A percentile compares a stretch with the other conserved stretches of the same genome.
Evolutionary conservation across 2,113 vertebrate species (phyloP).

Genomic region (Cololabis saira): DNA sequence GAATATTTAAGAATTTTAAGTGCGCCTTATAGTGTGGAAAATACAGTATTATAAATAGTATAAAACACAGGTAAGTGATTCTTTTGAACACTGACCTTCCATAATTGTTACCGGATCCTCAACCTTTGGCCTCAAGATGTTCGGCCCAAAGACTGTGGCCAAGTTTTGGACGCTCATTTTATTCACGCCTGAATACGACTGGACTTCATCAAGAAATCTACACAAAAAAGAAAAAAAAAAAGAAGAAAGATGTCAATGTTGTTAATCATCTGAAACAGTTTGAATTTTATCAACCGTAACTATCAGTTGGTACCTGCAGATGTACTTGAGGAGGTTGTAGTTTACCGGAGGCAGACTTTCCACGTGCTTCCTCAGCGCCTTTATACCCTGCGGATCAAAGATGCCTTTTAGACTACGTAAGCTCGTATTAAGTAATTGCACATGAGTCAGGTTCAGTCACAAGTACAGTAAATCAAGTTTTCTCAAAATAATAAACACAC

Average conservation of each 20-base stretch:
- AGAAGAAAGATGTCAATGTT: too few species aligned
- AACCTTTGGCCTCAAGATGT: conserved; percentile 93
- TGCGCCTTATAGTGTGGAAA: too few species aligned
- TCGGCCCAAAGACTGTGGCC: conserved; percentile 96
- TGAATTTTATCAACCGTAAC: neutral
- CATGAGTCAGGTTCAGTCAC: too few species aligned
- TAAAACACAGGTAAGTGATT: fast-evolving
- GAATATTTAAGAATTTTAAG: too few species aligned
- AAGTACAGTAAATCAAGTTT: too few species aligned
- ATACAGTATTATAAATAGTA: neutral
- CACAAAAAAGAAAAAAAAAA: conserved; percentile 1
- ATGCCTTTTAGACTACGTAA: neutral
- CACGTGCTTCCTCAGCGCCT: conserved; percentile 89
- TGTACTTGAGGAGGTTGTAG: conserved; percentile 96
- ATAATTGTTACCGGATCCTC: conserved; percentile 97
- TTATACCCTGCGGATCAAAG: conserved; percentile 85
- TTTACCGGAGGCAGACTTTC: conserved; percentile 92
- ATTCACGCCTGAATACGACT: conserved; percentile 95
- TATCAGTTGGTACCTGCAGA: conserved; percentile 87
- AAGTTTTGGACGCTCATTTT: conserved; percentile 99
- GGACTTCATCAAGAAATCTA: conserved; percentile 98
- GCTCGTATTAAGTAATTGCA: neutral
- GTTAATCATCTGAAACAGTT: neutral
- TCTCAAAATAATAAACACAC: too few species aligned
- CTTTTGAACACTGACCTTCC: conserved; percentile 85